These are phyloP conservation scores for Florisuga fusca DNA, from an alignment of 2,797 vertebrate genomes.

Conservation along the genomic window DNA sequence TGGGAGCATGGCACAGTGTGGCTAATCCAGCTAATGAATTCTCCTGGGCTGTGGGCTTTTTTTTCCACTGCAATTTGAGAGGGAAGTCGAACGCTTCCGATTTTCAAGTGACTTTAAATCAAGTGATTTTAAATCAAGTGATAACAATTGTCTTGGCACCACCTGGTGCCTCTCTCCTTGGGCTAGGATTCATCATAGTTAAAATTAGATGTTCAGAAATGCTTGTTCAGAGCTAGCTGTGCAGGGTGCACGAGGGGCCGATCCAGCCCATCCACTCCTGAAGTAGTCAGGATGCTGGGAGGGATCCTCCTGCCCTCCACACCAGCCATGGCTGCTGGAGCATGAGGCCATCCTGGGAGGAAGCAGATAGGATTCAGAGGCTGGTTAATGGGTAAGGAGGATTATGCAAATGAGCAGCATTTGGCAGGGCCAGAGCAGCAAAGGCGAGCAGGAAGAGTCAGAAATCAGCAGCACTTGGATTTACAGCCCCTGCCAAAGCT, in stretches of 20 bases:
- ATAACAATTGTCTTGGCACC: not conserved
- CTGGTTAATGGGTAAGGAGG: not conserved
- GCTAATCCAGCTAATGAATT: constrained; percentile 15
- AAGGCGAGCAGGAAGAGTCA: not conserved
- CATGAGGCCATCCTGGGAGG: not conserved
- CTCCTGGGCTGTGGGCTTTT: not conserved
- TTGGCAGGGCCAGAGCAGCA: not conserved
- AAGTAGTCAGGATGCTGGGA: not conserved
- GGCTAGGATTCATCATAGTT: not conserved
- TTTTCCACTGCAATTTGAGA: not conserved
- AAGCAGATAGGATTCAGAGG: constrained; percentile 37
- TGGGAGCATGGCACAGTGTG: rapidly evolving
- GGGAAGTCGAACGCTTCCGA: not conserved
- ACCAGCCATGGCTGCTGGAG: not conserved
- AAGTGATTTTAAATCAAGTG: not conserved
- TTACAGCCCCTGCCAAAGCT: not conserved
- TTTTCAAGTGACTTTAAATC: constrained; percentile 14
- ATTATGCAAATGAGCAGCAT: constrained; percentile 17
- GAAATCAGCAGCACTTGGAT: not conserved
- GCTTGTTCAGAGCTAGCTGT: not conserved
- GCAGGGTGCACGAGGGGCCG: not conserved
- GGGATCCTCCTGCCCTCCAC: not conserved
- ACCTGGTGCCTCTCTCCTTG: not conserved
- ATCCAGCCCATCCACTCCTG: not conserved
- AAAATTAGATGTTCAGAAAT: not conserved